phyloP scores from a whole-genome alignment of 2,888 invertebrate species.

The Stenichneumon culpator region DNA sequence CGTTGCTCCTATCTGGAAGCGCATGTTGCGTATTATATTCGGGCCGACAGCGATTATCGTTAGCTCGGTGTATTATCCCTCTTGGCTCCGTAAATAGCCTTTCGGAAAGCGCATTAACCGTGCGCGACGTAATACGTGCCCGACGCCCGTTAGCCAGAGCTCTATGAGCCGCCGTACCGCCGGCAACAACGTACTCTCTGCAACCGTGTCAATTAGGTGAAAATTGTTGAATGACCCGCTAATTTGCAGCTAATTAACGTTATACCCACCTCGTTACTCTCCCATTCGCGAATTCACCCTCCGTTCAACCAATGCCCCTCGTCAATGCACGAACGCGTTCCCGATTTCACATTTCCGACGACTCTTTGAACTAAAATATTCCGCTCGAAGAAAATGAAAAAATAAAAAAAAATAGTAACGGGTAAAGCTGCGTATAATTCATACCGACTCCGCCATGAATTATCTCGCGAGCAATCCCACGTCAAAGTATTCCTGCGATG shows the following conservation, averaged over 20 bases:
- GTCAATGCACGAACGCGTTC: not conserved
- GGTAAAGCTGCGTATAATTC: not conserved
- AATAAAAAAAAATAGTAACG: not conserved
- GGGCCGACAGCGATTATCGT: constrained; percentile 51
- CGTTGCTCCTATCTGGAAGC: constrained; percentile 39
- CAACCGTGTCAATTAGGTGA: constrained; percentile 69
- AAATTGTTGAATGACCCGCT: constrained; percentile 69
- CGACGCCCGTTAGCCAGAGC: constrained; percentile 41
- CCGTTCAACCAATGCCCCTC: not conserved
- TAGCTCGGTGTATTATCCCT: constrained; percentile 31
- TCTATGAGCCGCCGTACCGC: constrained; percentile 22
- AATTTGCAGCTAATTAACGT: constrained; percentile 66
- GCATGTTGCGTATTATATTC: constrained; percentile 35
- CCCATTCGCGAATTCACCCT: not conserved
- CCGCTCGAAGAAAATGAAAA: not conserved
- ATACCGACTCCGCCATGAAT: not conserved
- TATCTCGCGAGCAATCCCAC: not conserved
- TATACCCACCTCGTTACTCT: constrained; percentile 3
- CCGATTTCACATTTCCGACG: not conserved
- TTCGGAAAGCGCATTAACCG: constrained; percentile 66
- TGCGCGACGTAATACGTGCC: constrained; percentile 57
- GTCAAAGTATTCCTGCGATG: not conserved
- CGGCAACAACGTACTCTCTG: constrained; percentile 33
- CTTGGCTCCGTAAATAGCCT: constrained; percentile 58
- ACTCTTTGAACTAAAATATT: not conserved